Evolutionary conservation across 2,113 vertebrate genomes (phyloP).

Genomic region (Hipposideros armiger): DNA sequence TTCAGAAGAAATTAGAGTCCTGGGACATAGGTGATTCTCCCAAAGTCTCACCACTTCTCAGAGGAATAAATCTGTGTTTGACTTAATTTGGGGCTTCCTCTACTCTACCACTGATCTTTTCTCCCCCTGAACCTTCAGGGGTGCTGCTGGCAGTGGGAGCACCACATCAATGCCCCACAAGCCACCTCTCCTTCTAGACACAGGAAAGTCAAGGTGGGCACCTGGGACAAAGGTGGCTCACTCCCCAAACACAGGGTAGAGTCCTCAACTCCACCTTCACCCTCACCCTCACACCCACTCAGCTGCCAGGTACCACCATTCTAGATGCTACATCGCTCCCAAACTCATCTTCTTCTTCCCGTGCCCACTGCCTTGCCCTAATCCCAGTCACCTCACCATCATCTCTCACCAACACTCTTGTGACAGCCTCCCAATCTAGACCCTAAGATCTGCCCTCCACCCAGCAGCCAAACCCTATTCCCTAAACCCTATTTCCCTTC

Average conservation of each 20-base stretch:
- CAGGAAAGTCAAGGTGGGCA: neutral
- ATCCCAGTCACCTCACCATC: neutral
- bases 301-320: neutral
- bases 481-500: neutral
- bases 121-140: neutral
- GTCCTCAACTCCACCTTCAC: neutral
- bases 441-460: neutral
- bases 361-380: neutral
- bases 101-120: neutral
- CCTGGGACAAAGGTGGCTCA: neutral
- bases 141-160: neutral
- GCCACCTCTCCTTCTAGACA: neutral
- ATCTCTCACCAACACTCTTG: neutral
- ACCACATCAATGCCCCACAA: too few relatives aligned
- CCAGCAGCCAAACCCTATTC: neutral
- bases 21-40: neutral
- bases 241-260: neutral
- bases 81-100: neutral
- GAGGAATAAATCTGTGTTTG: neutral
- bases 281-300: neutral
- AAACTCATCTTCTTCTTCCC: neutral
- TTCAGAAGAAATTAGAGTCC: neutral
- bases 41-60: neutral
- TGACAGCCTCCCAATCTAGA: neutral
- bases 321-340: neutral